Percentiles rank a stretch among this genome's conserved stretches.
Conservation (phyloP, 2,888 invertebrate genomes). For the Hirudinaria manillensis region DNA sequence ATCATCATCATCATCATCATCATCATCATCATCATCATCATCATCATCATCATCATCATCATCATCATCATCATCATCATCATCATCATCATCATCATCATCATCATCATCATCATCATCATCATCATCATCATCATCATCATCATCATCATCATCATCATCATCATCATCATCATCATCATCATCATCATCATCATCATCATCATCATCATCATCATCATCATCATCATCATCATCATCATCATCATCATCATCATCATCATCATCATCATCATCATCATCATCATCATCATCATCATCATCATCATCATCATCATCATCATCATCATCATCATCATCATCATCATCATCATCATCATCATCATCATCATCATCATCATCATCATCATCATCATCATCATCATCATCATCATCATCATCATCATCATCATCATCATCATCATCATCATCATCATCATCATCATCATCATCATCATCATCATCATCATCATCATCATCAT, state of each 20-base stretch:
- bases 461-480: constrained; percentile 4
- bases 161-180: constrained; percentile 19
- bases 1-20: constrained; percentile 31
- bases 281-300: constrained; percentile 29
- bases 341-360: constrained; percentile 22
- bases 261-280: constrained; percentile 17
- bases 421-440: neutral
- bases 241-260: constrained; percentile 21
- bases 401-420: constrained; percentile 24
- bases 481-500: neutral
- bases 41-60: constrained; percentile 22
- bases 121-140: constrained; percentile 30
- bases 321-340: constrained; percentile 29
- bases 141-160: constrained; percentile 22
- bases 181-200: constrained; percentile 28
- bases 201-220: constrained; percentile 31
- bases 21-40: constrained; percentile 31
- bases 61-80: constrained; percentile 20
- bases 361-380: constrained; percentile 16
- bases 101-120: constrained; percentile 31
- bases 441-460: neutral
- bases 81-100: constrained; percentile 27
- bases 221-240: constrained; percentile 30
- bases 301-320: constrained; percentile 31
- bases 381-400: constrained; percentile 20